These are phyloP conservation scores for Spongia lamella DNA, from an alignment of 37 sponge, comb jelly and placozoan species.

Conservation along the genomic window DNA sequence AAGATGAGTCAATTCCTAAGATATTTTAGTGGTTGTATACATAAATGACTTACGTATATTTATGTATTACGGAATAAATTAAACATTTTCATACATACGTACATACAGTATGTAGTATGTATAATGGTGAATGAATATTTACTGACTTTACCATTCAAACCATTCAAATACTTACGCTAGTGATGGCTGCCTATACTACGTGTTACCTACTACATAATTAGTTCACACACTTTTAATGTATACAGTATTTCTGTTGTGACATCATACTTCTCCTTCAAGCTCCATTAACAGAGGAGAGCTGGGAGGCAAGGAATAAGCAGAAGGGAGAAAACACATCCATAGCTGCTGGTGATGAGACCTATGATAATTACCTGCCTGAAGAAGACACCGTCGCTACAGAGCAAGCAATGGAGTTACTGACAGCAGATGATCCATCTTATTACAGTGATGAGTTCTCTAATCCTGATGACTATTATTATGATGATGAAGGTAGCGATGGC, in stretches of 20 bases:
- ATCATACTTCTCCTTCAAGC: no score
- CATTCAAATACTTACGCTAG: no score
- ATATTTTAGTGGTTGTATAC: no score
- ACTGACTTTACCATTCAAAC: no score
- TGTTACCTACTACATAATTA: not conserved
- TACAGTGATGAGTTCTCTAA: conserved; percentile 70
- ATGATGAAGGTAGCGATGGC: no score
- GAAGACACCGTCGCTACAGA: not conserved
- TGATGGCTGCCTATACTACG: not conserved
- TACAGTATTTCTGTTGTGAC: not conserved
- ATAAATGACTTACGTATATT: no score
- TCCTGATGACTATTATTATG: conserved; percentile 38
- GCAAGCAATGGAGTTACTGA: conserved; percentile 39
- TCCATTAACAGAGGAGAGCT: conserved; percentile 16
- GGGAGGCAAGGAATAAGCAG: conserved; percentile 37
- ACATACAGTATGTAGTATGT: no score
- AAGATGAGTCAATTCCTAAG: no score
- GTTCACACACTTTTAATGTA: not conserved
- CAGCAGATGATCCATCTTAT: conserved; percentile 59
- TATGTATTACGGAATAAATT: no score
- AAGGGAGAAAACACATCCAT: not conserved
- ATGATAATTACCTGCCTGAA: not conserved
- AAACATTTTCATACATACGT: no score
- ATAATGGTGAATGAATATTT: no score
- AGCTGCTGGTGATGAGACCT: not conserved